These are phyloP conservation scores for Epinephelus awoara DNA, from an alignment of 2,797 vertebrate species.

Conservation along the genomic window DNA sequence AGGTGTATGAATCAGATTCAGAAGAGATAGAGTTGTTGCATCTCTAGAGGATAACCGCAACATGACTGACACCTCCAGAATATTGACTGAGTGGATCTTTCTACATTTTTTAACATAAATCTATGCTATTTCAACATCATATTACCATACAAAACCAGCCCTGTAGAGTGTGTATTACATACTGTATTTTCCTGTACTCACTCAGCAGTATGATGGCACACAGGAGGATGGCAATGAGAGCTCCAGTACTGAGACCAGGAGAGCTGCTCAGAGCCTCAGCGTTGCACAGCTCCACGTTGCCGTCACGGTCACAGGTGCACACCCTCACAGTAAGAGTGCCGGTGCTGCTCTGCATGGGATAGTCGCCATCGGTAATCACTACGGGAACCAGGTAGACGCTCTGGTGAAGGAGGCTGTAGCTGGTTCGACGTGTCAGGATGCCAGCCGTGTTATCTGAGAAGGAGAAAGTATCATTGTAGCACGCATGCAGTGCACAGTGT, in stretches of 20 bases:
- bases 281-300: slow-evolving; percentile 93
- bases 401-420: slow-evolving; percentile 91
- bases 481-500: background rate
- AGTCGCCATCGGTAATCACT: slow-evolving; percentile 92
- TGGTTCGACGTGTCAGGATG: slow-evolving; percentile 89
- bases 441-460: slow-evolving; percentile 93
- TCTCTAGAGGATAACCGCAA: no score
- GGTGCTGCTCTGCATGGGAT: slow-evolving; percentile 95
- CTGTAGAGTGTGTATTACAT: no score
- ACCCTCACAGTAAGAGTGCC: slow-evolving; percentile 94
- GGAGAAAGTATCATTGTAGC: slow-evolving; percentile 4
- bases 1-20: no score
- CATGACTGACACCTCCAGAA: no score
- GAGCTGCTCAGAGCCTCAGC: slow-evolving; percentile 91
- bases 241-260: slow-evolving; percentile 94
- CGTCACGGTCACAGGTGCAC: slow-evolving; percentile 92
- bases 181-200: slow-evolving; percentile 78
- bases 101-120: no score
- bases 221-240: slow-evolving; percentile 94
- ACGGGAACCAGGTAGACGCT: slow-evolving; percentile 91
- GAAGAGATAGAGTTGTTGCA: no score
- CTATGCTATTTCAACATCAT: no score
- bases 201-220: slow-evolving; percentile 95
- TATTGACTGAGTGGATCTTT: no score
- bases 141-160: no score